Base-by-base conservation (phyloP, 1,140 invertebrate genomes). In the Bombus superbus region DNA sequence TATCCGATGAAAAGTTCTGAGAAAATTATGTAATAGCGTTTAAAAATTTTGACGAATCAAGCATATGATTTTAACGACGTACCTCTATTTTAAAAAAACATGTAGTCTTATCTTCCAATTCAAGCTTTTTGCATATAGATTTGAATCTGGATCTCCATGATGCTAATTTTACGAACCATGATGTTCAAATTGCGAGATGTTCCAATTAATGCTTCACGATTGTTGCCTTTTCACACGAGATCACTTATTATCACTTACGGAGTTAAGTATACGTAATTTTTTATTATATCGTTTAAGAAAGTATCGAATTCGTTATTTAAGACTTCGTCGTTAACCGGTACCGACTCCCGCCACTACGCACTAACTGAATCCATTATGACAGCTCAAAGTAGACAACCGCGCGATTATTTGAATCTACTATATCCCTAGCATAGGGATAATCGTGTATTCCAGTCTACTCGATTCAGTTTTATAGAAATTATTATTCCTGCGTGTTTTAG, bases 1-100 rank as follows among this genome's bases (percentile, higher is more conserved):
- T 91, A 88, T 88, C 86, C 88, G 13, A 93, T 94, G 75, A 92
- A 93, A 72, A 92, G 88, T 78, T 73, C 94, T 32, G 90, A 91
- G 28, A 93, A 91, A 89, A 90, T 94, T 11, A 92, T 94, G 83
- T 94, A 92, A 92, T n/a, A 38, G 4, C 18, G 38, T 44, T 10
- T 15, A 47, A 28, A 22, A 42, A 5, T 44, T 18, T 72, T 42
- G 15, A 72, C 11, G 13, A 32, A 32, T 47, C n/a, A 66, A 18
- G 32, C 10, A 40, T 32, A 42, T n/a, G 38, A 64, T 25, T 62
- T 53, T 38, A 59, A 35, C 4, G 3, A 32, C 22, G 8, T 53
- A 69, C 22, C n/a, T 69, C 8, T 75, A 1, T 32, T 53, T 53
- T 3, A n/a, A 76, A 25, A 4, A 35, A 53, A n/a, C 47, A 11